Conservation (phyloP, 1,140 invertebrate species). For the Adoxophyes honmai region DNA sequence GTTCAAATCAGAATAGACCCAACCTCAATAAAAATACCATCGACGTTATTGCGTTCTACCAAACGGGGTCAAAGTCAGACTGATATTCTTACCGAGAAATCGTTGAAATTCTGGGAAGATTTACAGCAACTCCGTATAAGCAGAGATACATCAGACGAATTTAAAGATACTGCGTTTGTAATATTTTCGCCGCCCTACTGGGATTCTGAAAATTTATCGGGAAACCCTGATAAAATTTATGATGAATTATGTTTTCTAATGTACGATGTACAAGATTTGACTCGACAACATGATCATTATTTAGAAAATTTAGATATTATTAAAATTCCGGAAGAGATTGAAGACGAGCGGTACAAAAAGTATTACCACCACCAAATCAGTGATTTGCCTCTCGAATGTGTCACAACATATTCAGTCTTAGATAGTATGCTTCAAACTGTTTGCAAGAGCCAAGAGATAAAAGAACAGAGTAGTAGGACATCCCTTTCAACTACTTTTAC, state of each 20-base stretch:
- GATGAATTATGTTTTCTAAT: conserved; percentile 72
- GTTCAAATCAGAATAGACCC: conserved; percentile 56
- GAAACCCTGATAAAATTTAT: conserved; percentile 66
- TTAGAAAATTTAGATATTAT: conserved; percentile 71
- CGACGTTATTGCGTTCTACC: conserved; percentile 30
- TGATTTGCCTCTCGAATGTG: conserved; percentile 64
- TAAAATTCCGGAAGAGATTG: conserved; percentile 34
- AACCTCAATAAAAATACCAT: conserved; percentile 25
- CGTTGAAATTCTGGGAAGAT: conserved; percentile 59
- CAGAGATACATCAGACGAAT: conserved; percentile 37
- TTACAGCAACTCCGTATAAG: conserved; percentile 51
- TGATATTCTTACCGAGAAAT: conserved; percentile 46
- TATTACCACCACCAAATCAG: conserved; percentile 53
- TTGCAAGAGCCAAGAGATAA: conserved; percentile 26
- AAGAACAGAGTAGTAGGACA: conserved; percentile 30
- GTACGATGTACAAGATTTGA: conserved; percentile 77
- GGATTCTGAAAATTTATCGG: conserved; percentile 39
- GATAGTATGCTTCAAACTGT: conserved; percentile 67
- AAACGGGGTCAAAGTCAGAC: conserved; percentile 55
- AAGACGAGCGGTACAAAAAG: conserved; percentile 23
- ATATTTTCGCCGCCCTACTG: conserved; percentile 63
- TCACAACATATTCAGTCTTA: conserved; percentile 63
- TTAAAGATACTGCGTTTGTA: conserved; percentile 68
- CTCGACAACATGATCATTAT: conserved; percentile 68
- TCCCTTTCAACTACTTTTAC: conserved; percentile 36